Percentiles rank a stretch among this genome's conserved stretches.
Conservation (phyloP, 2,888 invertebrate species). For the Spicauda simplicius region DNA sequence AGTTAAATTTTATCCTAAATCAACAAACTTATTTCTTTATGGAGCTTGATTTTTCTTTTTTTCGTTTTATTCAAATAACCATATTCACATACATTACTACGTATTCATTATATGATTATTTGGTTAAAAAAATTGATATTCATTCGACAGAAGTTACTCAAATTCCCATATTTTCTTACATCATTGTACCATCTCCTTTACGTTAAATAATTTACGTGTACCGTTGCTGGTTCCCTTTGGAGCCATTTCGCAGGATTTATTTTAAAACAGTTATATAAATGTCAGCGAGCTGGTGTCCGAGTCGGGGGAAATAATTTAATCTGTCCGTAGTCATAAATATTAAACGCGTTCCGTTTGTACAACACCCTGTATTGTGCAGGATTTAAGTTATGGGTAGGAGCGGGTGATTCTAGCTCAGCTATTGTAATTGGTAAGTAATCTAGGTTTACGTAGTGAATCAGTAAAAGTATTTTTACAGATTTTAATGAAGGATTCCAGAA, state of each 20-base stretch:
- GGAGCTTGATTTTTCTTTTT: too few species aligned
- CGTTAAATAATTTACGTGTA: conserved; percentile 16
- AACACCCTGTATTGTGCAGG: conserved; percentile 47
- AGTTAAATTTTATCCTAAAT: too few species aligned
- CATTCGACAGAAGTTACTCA: too few species aligned
- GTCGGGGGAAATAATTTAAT: conserved; percentile 63
- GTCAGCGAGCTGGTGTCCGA: conserved; percentile 50
- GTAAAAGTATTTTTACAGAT: too few species aligned
- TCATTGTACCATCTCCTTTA: conserved; percentile 10
- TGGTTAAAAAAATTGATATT: too few species aligned
- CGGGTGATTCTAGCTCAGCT: background rate
- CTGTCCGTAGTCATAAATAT: conserved; percentile 62
- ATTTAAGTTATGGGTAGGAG: conserved; percentile 7
- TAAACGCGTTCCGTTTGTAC: conserved; percentile 59
- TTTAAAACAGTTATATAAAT: conserved; percentile 62
- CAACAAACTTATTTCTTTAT: too few species aligned
- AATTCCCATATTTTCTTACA: background rate
- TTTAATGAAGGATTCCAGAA: too few species aligned
- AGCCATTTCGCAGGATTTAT: conserved; percentile 53
- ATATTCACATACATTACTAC: too few species aligned
- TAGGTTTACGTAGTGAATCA: too few species aligned
- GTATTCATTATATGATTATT: too few species aligned
- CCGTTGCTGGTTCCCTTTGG: conserved; percentile 10
- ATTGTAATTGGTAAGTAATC: too few species aligned
- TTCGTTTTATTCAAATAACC: too few species aligned